Evolutionary conservation across 2,113 vertebrate genomes (phyloP).

Genomic region (Nesogale talazaci): DNA sequence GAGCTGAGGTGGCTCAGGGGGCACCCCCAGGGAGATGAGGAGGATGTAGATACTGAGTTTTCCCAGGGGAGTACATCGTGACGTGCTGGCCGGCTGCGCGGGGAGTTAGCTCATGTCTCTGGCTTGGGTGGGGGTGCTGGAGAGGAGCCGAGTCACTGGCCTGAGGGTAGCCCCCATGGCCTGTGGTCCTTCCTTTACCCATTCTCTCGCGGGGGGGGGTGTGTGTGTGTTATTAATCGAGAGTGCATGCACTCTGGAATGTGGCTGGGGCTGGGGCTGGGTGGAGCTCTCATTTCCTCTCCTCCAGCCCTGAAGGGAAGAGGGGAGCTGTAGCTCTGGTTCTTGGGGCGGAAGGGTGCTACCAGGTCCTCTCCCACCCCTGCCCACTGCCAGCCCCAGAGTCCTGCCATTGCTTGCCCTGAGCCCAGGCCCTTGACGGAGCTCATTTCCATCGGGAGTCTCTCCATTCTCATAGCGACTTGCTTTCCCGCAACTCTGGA

Average conservation of each 20-base stretch:
- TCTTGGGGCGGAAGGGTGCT: background rate
- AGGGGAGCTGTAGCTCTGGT: background rate
- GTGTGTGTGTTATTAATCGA: too few relatives aligned
- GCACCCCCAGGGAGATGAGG: background rate
- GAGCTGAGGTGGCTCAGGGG: background rate
- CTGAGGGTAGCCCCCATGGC: background rate
- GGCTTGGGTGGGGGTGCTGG: background rate
- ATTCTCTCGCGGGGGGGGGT: background rate
- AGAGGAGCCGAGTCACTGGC: background rate
- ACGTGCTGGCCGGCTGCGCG: slow-evolving; percentile 30
- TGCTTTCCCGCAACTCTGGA: background rate
- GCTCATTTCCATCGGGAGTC: background rate
- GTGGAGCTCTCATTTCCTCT: slow-evolving; percentile 47
- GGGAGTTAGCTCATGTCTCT: background rate
- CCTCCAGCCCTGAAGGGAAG: background rate
- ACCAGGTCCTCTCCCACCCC: background rate
- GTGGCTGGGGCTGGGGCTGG: slow-evolving; percentile 16
- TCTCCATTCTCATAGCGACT: too few relatives aligned
- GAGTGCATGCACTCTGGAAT: slow-evolving; percentile 17
- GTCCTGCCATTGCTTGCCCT: background rate
- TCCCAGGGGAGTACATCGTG: background rate
- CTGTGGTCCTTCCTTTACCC: background rate
- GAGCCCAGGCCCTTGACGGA: background rate
- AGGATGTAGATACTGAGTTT: background rate
- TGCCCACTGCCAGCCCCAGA: background rate